Evolutionary conservation across 2,888 invertebrate genomes (phyloP).

Genomic region (Liopterus haemorrhoidalis): DNA sequence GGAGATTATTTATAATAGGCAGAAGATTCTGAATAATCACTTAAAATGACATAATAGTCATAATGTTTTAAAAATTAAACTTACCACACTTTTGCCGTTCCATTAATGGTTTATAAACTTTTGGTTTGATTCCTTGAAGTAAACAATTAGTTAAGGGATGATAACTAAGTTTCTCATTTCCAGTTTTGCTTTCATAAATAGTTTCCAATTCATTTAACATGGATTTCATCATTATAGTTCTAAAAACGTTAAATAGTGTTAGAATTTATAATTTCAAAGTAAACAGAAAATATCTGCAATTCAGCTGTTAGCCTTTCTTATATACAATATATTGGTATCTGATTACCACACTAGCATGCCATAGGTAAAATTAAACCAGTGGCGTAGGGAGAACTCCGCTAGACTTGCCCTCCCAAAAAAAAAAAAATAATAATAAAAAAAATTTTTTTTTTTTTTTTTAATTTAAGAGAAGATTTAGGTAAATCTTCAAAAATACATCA

Average conservation of each 20-base stretch:
- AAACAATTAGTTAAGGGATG: constrained; percentile 54
- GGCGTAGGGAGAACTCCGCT: no score
- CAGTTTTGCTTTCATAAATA: constrained; percentile 34
- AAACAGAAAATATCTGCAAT: no score
- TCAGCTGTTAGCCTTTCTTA: no score
- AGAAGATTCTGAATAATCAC: constrained; percentile 6
- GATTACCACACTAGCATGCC: no score
- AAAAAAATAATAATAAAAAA: no score
- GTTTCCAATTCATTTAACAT: constrained; percentile 51
- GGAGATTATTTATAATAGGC: no score
- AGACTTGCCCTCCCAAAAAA: no score
- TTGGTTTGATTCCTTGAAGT: constrained; percentile 61
- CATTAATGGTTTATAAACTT: constrained; percentile 66
- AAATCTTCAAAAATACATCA: no score
- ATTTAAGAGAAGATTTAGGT: no score
- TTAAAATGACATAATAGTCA: constrained; percentile 7
- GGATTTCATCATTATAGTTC: constrained; percentile 53
- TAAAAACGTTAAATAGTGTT: constrained; percentile 38
- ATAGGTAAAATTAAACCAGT: no score
- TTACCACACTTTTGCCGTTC: constrained; percentile 74
- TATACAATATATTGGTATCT: no score
- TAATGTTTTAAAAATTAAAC: constrained; percentile 38
- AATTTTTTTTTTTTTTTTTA: no score
- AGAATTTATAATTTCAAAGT: constrained; percentile 16
- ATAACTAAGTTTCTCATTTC: constrained; percentile 15